Evolutionary conservation across 2,888 invertebrate species (phyloP).

Genomic region (Platycnemis pennipes): DNA sequence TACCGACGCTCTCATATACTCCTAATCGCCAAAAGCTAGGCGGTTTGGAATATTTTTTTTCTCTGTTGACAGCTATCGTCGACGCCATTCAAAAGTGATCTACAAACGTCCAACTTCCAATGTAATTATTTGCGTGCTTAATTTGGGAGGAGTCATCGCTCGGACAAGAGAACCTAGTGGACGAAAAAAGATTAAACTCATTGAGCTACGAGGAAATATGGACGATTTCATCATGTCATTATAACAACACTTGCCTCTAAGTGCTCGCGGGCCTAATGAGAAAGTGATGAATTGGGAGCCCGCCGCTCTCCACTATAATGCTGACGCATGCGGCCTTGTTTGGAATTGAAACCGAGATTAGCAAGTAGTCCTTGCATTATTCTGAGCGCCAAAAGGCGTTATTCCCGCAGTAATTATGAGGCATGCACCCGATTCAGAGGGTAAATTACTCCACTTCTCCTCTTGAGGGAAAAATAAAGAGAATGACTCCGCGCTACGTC

Average conservation of each 20-base stretch:
- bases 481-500: neutral
- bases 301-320: neutral
- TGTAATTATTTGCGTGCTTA: neutral
- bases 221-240: constrained; percentile 24
- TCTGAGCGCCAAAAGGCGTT: constrained; percentile 2
- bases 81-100: neutral
- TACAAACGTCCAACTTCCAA: neutral
- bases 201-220: constrained; percentile 43
- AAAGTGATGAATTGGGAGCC: constrained; percentile 57
- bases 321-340: constrained; percentile 23
- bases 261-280: constrained; percentile 40
- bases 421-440: neutral
- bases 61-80: neutral
- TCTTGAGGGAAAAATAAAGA: neutral
- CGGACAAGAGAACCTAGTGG: neutral
- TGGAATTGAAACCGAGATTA: constrained; percentile 34
- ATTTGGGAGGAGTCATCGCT: neutral
- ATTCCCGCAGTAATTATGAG: neutral
- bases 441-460: neutral
- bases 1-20: neutral
- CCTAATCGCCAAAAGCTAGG: neutral
- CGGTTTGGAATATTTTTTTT: neutral
- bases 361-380: neutral
- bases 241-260: neutral
- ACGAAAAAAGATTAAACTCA: neutral